phyloP scores from a whole-genome alignment of 2,113 vertebrate species.

The Cyanocitta stelleri region DNA sequence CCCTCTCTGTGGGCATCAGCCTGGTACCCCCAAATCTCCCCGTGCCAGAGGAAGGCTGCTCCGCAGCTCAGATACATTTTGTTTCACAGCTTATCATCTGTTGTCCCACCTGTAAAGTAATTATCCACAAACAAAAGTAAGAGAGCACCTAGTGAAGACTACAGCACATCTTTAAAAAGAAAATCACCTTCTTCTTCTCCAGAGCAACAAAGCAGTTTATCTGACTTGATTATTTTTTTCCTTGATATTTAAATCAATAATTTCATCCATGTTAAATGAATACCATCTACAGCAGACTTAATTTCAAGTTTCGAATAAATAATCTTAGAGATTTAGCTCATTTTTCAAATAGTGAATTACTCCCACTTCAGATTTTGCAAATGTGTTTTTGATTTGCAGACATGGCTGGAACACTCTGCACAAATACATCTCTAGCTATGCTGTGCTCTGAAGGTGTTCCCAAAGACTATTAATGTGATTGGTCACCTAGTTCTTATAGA shows the following conservation, averaged over 20 bases:
- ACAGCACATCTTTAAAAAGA: not conserved
- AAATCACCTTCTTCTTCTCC: not conserved
- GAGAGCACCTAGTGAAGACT: not conserved
- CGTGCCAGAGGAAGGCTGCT: not conserved
- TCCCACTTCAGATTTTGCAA: conserved; percentile 16
- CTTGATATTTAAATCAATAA: conserved; percentile 26
- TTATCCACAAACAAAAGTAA: not conserved
- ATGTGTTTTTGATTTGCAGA: conserved; percentile 37
- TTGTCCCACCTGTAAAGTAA: not conserved
- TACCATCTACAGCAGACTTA: not conserved
- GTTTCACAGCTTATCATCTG: not conserved
- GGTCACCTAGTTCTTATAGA: not conserved
- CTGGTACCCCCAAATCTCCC: not conserved
- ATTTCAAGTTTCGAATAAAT: not conserved
- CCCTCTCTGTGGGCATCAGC: rapidly evolving
- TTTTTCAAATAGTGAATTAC: conserved; percentile 22
- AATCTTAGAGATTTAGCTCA: not conserved
- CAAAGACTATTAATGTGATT: not conserved
- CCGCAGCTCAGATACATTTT: not conserved
- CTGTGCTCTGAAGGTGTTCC: not conserved
- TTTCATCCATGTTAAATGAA: conserved; percentile 13
- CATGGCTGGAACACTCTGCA: not conserved
- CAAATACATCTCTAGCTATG: not conserved
- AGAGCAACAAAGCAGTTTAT: not conserved
- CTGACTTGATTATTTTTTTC: not conserved